Evolutionary conservation across 2,888 invertebrate genomes (phyloP).

Genomic region (Agrotis puta): DNA sequence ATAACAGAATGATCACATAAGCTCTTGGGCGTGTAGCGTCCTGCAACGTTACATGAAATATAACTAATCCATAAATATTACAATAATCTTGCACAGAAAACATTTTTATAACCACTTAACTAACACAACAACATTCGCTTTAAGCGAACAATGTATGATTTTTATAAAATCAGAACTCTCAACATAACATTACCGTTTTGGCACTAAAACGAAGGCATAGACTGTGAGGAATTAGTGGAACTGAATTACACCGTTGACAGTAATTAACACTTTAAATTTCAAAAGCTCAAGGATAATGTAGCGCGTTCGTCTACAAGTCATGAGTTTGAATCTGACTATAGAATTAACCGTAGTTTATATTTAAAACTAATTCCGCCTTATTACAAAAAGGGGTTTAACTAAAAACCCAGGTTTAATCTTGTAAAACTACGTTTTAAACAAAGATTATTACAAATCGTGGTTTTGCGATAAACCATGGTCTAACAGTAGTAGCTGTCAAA

Average conservation of each 20-base stretch:
- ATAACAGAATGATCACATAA: constrained; percentile 83
- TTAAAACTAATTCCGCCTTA: constrained; percentile 6
- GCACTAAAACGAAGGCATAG: constrained; percentile 77
- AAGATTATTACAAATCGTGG: too few species aligned
- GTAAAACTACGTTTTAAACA: too few species aligned
- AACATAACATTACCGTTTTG: constrained; percentile 81
- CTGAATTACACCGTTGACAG: constrained; percentile 4
- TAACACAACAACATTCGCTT: constrained; percentile 82
- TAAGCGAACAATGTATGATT: constrained; percentile 78
- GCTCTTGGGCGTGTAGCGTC: constrained; percentile 80
- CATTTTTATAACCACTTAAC: constrained; percentile 70
- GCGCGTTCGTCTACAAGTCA: constrained; percentile 36
- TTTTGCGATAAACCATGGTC: too few species aligned
- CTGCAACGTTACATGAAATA: constrained; percentile 75
- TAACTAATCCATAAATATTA: constrained; percentile 80
- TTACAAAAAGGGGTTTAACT: too few species aligned
- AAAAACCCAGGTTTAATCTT: too few species aligned
- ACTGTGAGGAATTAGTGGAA: constrained; percentile 64
- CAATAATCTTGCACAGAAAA: constrained; percentile 74
- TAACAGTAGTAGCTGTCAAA: too few species aligned
- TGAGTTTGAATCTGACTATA: constrained; percentile 24
- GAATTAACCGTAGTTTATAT: constrained; percentile 15
- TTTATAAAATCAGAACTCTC: constrained; percentile 75
- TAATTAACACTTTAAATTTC: constrained; percentile 12
- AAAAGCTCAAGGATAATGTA: constrained; percentile 34